Conservation (phyloP, 2,888 invertebrate species). For the Caradrina kadenii region DNA sequence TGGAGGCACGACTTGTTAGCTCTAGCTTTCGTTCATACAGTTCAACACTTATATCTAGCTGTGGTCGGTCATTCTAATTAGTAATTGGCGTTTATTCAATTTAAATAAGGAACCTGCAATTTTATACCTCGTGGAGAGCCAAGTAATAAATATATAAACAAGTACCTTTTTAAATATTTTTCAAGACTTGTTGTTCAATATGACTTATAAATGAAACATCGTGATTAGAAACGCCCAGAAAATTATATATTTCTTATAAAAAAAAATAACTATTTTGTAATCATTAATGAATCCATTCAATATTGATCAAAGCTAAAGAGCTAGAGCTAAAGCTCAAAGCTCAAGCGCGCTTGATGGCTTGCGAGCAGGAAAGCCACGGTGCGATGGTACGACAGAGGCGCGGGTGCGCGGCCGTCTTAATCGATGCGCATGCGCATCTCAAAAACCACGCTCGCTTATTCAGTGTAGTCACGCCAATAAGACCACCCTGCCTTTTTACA, state of each 20-base stretch:
- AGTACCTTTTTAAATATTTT: too few relatives aligned
- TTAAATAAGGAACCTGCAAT: not conserved
- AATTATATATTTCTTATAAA: too few relatives aligned
- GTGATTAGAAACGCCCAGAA: too few relatives aligned
- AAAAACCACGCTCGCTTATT: constrained; percentile 27
- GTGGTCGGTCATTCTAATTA: constrained; percentile 29
- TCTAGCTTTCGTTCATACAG: constrained; percentile 36
- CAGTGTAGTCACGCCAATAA: not conserved
- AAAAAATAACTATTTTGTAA: not conserved
- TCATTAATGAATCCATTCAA: not conserved
- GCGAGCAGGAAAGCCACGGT: not conserved
- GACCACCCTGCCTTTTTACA: constrained; percentile 11
- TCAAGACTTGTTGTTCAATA: too few relatives aligned
- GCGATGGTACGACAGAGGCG: constrained; percentile 28
- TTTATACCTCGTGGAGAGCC: not conserved
- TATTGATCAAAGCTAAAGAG: not conserved
- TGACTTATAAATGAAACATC: too few relatives aligned
- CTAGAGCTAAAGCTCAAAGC: constrained; percentile 19
- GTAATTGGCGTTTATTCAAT: constrained; percentile 34
- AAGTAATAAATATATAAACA: not conserved
- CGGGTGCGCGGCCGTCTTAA: constrained; percentile 51
- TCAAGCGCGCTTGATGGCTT: constrained; percentile 3
- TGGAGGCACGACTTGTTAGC: constrained; percentile 52
- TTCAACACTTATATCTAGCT: constrained; percentile 7
- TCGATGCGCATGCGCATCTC: constrained; percentile 64